Evolutionary conservation across 2,888 invertebrate species (phyloP), one percentile per base, ranked within the genome.

Genomic region (Andrena minutula): DNA sequence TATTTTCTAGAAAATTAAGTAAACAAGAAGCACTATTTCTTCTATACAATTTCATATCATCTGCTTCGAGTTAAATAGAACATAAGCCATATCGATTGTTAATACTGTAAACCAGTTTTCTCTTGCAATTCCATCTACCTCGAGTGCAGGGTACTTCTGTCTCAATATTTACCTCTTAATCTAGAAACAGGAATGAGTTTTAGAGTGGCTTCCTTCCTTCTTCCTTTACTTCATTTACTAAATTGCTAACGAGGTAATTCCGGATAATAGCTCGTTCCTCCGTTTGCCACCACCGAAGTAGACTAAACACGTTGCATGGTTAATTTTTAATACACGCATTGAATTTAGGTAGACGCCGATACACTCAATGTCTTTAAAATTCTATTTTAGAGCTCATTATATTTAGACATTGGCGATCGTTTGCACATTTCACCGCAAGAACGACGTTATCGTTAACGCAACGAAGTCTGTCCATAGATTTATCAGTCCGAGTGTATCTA

Each of bases 201-300:
- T 63, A 6, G 26, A 76, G 71, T 64, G 49, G 47, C 12, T 64
- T 64, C 12, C 35, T 26, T 47, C 63, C 61, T n/a, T 47, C 41
- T 41, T 30, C 23, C 49, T 23, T 28, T 63, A 56, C 61, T 78
- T 78, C 32, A 56, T 69, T 56, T 47, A 28, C 23, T 78, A 75
- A 68, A 75, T 78, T 75, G 56, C 53, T 69, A 74, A 78, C 63
- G 68, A 65, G 56, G 56, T 35, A 74, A 75, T 75, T 74, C 12
- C 61, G 64, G 68, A 63, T 75, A 75, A 69, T 68, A 53, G 61
- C 56, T 63, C n/a, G 73, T 35, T 61, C 12, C 53, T 66, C 23
- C 41, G 35, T 73, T 66, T 66, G 41, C 61, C 32, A 51, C 65
- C 49, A 73, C 5, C 41, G 20, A 30, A 51, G 35, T 56, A 61